Base-by-base conservation (phyloP, 2,797 vertebrate species). In the Sebastes oblongus region DNA sequence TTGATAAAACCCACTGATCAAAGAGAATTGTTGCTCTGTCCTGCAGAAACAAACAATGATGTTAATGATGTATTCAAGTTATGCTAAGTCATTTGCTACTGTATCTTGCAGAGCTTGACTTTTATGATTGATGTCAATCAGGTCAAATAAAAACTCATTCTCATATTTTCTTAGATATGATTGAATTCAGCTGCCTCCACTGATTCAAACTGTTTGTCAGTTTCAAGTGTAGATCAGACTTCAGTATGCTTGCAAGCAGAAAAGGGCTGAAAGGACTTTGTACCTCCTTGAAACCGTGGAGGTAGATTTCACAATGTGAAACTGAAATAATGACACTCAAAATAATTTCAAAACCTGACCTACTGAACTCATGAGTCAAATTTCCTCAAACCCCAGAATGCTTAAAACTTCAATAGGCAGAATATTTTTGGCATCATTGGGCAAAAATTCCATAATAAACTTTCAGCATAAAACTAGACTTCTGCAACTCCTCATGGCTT, bases 1-100 rank as follows among this genome's bases (percentile, higher is more conserved):
- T 79, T 64, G 72, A 34, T 89, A 71, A 87, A 39, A 39, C 0
- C 2, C 36, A 39, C 36, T 39, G 36, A 39, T 39, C 36, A 39
- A 42, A 65, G 16, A 77, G 4, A 42, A 50, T 46, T 5, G 20
- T 24, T 16, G n/a, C 62, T 32, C n/a, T 24, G 22, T 39, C 9
- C 14, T 2, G 8, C 30, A 30, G 22, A 29, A 42, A 10, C 54
- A 34, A 59, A 11, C 18, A 8, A 2, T 30, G 16, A 32, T 8
- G 3, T 30, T 10, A 50, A 67, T 66, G 13, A 50, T 25, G 42
- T 25, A 50, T 50, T 67, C 16, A 66, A 22, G 25, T 29, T 58
- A 39, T 54, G n/a, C 6, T 20, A 11, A 39, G 30, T 27, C 9
- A 9, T 27, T 65, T 58, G 5, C n/a, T 29, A 7, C 20, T 30